A percentile compares a stretch with the other conserved stretches of the same genome.
These are phyloP conservation scores for Pterocles orientalis DNA, from an alignment of 2,113 vertebrate genomes.

Conservation along the genomic window DNA sequence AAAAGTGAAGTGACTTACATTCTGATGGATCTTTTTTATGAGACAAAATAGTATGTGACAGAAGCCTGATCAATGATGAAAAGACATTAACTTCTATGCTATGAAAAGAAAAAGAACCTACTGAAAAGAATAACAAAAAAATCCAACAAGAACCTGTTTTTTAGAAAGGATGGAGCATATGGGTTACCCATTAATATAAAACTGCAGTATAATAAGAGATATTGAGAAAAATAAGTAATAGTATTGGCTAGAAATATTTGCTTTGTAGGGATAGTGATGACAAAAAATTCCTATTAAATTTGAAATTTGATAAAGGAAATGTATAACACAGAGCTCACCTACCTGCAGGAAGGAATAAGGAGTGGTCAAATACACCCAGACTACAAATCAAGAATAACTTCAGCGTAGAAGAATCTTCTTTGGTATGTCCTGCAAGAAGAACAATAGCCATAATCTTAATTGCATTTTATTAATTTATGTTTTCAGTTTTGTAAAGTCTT, in stretches of 20 bases:
- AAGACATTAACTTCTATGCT: not conserved
- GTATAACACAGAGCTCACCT: not conserved
- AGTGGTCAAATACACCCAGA: not conserved
- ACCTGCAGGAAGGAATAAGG: not conserved
- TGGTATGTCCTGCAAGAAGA: not conserved
- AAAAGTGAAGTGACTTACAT: not conserved
- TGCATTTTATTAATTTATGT: not conserved
- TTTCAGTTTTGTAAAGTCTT: not conserved
- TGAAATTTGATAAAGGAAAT: not conserved
- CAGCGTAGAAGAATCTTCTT: not conserved
- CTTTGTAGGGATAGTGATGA: not conserved
- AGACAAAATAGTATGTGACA: not conserved
- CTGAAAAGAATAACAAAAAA: not conserved
- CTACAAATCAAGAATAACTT: not conserved
- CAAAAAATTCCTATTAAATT: not conserved
- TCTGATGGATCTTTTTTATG: not conserved
- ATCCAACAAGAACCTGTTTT: not conserved
- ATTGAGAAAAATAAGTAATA: not conserved
- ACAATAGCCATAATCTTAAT: not conserved
- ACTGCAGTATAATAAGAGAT: not conserved
- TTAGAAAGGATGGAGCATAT: not conserved
- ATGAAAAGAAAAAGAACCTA: not conserved
- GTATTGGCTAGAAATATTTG: not conserved
- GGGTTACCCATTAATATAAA: not conserved
- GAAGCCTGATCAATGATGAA: not conserved